Evolutionary conservation across 1,140 invertebrate genomes (phyloP), one percentile per base, ranked within the genome.

Genomic region (Rhyacophila brunnea): DNA sequence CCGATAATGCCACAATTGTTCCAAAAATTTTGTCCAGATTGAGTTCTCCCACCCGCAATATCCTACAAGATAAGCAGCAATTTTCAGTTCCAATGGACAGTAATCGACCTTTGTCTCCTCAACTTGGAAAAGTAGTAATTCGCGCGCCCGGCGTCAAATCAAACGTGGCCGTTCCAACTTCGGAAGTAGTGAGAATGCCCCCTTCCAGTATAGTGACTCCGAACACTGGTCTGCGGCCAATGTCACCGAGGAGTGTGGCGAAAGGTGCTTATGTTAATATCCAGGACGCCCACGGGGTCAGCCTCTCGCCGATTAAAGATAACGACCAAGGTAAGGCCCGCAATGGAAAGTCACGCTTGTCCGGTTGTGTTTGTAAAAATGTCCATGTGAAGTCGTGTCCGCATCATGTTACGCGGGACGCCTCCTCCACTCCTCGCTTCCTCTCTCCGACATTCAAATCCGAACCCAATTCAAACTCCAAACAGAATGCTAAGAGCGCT

Each of bases 231-330:
- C 77, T 81, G 18, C 74, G 75, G 50, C 80, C 81, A 23, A 66
- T 76, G 48, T 74, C 74, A 50, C 23, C 71, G 68, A 47, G 72
- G 65, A 67, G 73, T 69, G 59, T 62, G 60, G 64, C 72, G 56
- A 81, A 83, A 35, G 85, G 86, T 48, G 86, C 86, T 56, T 87
- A 87, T 71, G 85, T 87, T 69, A 85, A 87, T 78, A 82, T 87
- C 66, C 84, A 86, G 71, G 82, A 83, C 68, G 78, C 81, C 68
- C 77, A 85, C 77, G 81, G 81, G 79, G 81, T 84, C 79, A 80
- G 77, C 73, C 75, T 81, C 67, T 81, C 78, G 68, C 78, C 78
- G 69, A 74, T 75, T 74, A 80, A 79, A 76, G 79, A 81, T 68
- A 74, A 78, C 73, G 76, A 66, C 68, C 68, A 78, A 83, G 82